Evolutionary conservation across 2,888 invertebrate species (phyloP), one percentile per base, ranked within the genome.

Genomic region (Archips crataeganus): DNA sequence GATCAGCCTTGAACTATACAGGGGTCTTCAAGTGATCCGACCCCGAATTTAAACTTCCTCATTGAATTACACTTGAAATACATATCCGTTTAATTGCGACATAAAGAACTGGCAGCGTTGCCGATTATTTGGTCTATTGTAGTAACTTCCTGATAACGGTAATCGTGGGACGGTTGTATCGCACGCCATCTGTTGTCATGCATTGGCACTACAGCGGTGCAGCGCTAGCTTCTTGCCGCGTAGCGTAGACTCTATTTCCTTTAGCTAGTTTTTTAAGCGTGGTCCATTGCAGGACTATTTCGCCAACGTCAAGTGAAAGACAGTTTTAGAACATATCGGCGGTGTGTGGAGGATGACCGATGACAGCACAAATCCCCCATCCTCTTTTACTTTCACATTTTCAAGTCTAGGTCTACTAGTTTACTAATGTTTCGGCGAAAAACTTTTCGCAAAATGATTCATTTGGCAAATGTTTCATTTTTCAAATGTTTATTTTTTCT

Each of bases 41-140:
- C 63, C 63, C 32, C 34, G 65, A 65, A 65, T 51, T 49, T 34
- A 39, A 34, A 65, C 51, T 65, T 65, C 65, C 65, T 65, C 36
- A 49, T 36, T 65, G 49, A 36, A 65, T 51, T 63, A 63, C 32
- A 63, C 34, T 47, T 15, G 51, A 64, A 15, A 51, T 10, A 47
- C 11, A 32, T 5, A 64, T 39, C 2, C 34, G 6, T 13, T 45
- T 64, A 64, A 49, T 64, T 49, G 47, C 47, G 11, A n/a, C 47
- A 64, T 51, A 65, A 51, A 34, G 64, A 65, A 51, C 64, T 45
- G n/a, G 13, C 42, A 57, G 32, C 23, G 54, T 63, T 15, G 65
- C 65, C 51, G 15, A 42, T 65, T 65, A 51, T 51, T 65, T 51
- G 9, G 51, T n/a, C 65, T 36, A 65, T 49, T 51, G 51, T 51